Evolutionary conservation across 2,113 vertebrate genomes (phyloP).

Genomic region (Malurus melanocephalus): DNA sequence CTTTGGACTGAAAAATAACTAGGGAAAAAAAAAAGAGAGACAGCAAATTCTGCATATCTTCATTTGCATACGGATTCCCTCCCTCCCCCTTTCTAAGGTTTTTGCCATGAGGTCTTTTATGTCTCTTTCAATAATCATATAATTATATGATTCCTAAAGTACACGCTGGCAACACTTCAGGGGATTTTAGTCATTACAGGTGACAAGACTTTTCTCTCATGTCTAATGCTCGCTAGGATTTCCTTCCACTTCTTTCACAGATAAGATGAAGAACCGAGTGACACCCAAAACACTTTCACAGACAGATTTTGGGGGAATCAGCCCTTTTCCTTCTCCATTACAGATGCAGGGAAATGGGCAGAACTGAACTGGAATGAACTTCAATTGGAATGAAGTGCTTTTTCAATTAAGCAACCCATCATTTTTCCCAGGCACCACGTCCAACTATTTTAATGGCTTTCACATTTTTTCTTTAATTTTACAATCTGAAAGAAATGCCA

Average conservation of each 20-base stretch:
- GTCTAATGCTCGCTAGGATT: slow-evolving; percentile 28
- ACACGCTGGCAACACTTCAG: slow-evolving; percentile 66
- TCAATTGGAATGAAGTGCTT: background rate
- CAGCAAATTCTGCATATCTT: slow-evolving; percentile 48
- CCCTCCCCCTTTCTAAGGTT: slow-evolving; percentile 20
- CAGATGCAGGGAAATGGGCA: background rate
- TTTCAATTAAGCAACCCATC: slow-evolving; percentile 39
- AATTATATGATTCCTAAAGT: slow-evolving; percentile 69
- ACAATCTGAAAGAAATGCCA: slow-evolving; percentile 58
- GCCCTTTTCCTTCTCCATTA: background rate
- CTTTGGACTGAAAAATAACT: slow-evolving; percentile 53
- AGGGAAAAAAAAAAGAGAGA: background rate
- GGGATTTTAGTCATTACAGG: slow-evolving; percentile 70
- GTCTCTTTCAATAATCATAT: slow-evolving; percentile 70
- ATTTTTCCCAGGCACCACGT: slow-evolving; percentile 29
- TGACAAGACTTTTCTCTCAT: slow-evolving; percentile 59
- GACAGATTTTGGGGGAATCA: background rate
- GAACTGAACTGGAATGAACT: slow-evolving; percentile 6
- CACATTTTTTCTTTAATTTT: slow-evolving; percentile 63
- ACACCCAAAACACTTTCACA: background rate
- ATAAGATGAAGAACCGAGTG: background rate
- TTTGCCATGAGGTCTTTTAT: slow-evolving; percentile 65
- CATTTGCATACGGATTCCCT: slow-evolving; percentile 50
- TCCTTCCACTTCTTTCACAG: slow-evolving; percentile 41
- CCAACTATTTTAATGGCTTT: slow-evolving; percentile 56